Percentiles rank a stretch among this genome's conserved stretches.
Conservation (phyloP, 2,888 invertebrate genomes). For the Electrophaes corylata region DNA sequence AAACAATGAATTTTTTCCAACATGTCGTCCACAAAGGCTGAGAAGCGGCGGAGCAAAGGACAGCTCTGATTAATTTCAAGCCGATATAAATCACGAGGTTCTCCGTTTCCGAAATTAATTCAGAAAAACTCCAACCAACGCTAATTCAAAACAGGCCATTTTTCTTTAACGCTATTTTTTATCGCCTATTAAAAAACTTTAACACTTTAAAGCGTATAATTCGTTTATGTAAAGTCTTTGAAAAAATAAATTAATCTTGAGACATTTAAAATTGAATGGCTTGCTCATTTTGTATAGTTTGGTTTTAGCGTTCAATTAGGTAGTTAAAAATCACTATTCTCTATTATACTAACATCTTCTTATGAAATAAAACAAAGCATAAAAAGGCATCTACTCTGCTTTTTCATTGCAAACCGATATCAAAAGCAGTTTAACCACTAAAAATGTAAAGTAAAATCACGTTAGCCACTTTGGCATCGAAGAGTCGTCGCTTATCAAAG, state of each 20-base stretch:
- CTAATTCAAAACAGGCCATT: constrained; percentile 22
- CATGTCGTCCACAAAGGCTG: constrained; percentile 30
- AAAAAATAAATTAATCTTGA: constrained; percentile 1
- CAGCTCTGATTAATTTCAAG: constrained; percentile 46
- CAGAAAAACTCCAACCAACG: constrained; percentile 36
- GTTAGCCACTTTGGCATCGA: constrained; percentile 31
- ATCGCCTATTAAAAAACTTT: constrained; percentile 14
- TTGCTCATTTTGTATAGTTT: neutral
- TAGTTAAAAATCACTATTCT: too few species aligned
- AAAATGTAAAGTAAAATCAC: constrained; percentile 33
- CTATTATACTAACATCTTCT: too few species aligned
- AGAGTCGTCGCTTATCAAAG: constrained; percentile 37
- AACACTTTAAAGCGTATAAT: constrained; percentile 16
- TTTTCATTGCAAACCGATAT: neutral
- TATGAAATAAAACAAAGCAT: neutral
- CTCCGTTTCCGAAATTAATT: constrained; percentile 41
- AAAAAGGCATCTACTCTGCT: neutral
- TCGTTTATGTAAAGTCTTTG: constrained; percentile 11
- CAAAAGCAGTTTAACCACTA: constrained; percentile 18
- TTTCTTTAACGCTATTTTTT: constrained; percentile 25
- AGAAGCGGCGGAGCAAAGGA: constrained; percentile 37
- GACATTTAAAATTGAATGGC: neutral
- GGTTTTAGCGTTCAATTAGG: neutral
- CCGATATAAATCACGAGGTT: constrained; percentile 49
- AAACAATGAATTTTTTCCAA: constrained; percentile 14